phyloP scores from a whole-genome alignment of 2,888 invertebrate species.

The Quadroppia sp. region DNA sequence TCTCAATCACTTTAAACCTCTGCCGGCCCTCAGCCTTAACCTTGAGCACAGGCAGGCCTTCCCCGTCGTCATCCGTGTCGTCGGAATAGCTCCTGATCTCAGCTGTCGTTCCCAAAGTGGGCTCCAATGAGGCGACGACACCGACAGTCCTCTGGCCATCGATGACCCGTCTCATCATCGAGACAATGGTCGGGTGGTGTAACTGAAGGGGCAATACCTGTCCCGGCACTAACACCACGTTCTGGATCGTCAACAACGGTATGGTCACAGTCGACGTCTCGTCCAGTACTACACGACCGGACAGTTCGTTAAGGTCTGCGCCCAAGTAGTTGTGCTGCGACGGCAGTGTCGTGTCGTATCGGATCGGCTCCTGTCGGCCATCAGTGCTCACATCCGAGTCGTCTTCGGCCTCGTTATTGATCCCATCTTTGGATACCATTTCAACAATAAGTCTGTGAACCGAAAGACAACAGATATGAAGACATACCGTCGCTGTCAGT shows the following conservation, averaged over 20 bases:
- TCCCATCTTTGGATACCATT: background rate
- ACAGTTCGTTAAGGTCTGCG: constrained; percentile 46
- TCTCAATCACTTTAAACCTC: constrained; percentile 63
- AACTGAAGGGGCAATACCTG: constrained; percentile 71
- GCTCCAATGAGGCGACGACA: constrained; percentile 54
- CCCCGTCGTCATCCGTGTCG: constrained; percentile 53
- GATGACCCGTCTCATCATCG: constrained; percentile 61
- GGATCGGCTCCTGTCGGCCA: background rate
- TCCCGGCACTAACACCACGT: constrained; percentile 69
- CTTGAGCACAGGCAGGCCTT: constrained; percentile 58
- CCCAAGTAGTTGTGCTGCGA: constrained; percentile 48
- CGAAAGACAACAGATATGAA: background rate
- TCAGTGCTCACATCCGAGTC: background rate
- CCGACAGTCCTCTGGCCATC: constrained; percentile 63
- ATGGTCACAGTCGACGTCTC: constrained; percentile 57
- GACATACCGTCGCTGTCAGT: constrained; percentile 29
- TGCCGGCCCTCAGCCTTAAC: constrained; percentile 72
- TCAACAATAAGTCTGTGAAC: background rate
- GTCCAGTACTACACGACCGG: constrained; percentile 57
- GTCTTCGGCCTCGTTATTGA: constrained; percentile 6
- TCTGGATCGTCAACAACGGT: constrained; percentile 61
- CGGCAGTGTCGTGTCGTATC: constrained; percentile 47
- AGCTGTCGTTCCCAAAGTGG: constrained; percentile 61
- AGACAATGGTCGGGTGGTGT: constrained; percentile 58
- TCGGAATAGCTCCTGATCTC: constrained; percentile 63